Conservation (phyloP, 1,140 invertebrate species). For the Saccostrea echinata region DNA sequence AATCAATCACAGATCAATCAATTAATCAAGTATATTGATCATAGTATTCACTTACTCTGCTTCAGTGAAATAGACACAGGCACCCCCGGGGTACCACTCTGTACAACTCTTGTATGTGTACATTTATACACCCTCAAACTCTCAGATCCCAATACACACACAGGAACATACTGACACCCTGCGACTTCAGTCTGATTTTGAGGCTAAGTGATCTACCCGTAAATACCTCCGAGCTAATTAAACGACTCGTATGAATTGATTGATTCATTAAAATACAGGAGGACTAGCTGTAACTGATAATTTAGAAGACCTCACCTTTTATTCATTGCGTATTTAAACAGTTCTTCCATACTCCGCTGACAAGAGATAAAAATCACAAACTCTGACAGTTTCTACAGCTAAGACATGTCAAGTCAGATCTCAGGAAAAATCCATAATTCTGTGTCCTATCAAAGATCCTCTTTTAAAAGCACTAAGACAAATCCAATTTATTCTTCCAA, state of each 20-base stretch:
- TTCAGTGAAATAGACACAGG: background rate
- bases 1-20: no score
- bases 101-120: slow-evolving; percentile 29
- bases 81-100: background rate
- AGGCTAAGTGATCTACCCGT: background rate
- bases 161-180: background rate
- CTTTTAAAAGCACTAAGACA: slow-evolving; percentile 26
- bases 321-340: slow-evolving; percentile 32
- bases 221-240: slow-evolving; percentile 25
- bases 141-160: background rate
- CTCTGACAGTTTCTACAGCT: slow-evolving; percentile 29
- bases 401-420: slow-evolving; percentile 34
- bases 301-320: slow-evolving; percentile 21
- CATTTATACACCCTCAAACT: background rate
- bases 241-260: slow-evolving; percentile 18
- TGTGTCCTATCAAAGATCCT: slow-evolving; percentile 23
- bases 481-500: slow-evolving; percentile 26
- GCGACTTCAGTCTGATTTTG: background rate
- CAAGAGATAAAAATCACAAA: slow-evolving; percentile 35
- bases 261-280: background rate
- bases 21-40: no score
- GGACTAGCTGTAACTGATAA: background rate
- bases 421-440: background rate
- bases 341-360: slow-evolving; percentile 32
- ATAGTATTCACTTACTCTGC: background rate